Evolutionary conservation across 2,888 invertebrate species (phyloP), one percentile per base, ranked within the genome.

Genomic region (Polydrusus tereticollis): DNA sequence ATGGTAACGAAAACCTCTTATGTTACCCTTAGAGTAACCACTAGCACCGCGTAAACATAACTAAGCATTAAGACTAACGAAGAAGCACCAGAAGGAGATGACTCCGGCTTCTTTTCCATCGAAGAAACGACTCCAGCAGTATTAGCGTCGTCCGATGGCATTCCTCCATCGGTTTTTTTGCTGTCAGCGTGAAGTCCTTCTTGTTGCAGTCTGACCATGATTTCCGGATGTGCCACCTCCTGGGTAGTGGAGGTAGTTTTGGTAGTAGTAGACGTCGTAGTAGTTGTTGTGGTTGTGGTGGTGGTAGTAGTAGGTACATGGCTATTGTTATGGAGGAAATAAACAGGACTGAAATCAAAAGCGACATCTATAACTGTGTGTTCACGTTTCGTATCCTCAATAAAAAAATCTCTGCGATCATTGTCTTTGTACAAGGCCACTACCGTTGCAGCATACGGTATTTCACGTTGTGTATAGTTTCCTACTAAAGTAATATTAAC

Each of bases 401-500:
- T 89, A 62, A 85, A 84, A 33, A 93, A 88, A 0, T 89, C 87
- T 59, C 88, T 86, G 23, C 87, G 86, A 59, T 87, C 87, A n/a
- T 88, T 87, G 74, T 92, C 91, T 73, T 88, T 88, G 83, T 92
- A 94, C 71, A 88, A 87, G 1, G 94, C 92, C 59, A 91, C 89
- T 45, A 96, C 86, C 71, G 89, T 91, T 4, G 92, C 94, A 23
- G 88, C 88, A 81, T 94, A 96, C 29, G 92, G 93, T 0, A 92
- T 89, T 77, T 95, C 94, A 64, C 90, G 87, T 72, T 91, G 91
- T 0, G 93, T 92, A 78, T 90, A 89, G 80, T 92, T 92, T 1
- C 93, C 95, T 62, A 87, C 87, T 16, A 95, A 87, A 0, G 93
- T 94, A 0, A 95, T 93, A 83, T 95, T 95, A 60, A 94, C 91